Evolutionary conservation across 1,140 invertebrate genomes (phyloP).

Genomic region (Papilio helenus): DNA sequence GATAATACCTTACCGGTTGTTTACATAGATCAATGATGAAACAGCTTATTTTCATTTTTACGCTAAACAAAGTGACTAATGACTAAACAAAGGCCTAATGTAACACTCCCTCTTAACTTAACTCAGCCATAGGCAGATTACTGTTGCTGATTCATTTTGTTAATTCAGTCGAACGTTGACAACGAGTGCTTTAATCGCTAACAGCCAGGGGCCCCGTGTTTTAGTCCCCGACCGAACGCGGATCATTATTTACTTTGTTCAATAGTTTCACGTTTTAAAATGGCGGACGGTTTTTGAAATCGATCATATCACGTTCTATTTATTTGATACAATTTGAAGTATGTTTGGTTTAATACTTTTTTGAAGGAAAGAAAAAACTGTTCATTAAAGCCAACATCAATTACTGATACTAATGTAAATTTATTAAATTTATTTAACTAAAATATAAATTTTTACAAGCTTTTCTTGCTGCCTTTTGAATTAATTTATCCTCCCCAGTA

Average conservation of each 20-base stretch:
- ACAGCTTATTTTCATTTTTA: not conserved
- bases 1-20: too few species aligned
- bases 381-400: too few species aligned
- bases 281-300: not conserved
- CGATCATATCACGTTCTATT: not conserved
- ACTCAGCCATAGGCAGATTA: slow-evolving; percentile 18
- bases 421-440: too few species aligned
- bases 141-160: slow-evolving; percentile 24
- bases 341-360: not conserved
- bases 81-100: not conserved
- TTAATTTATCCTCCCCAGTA: not conserved
- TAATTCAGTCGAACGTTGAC: slow-evolving; percentile 23
- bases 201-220: slow-evolving; percentile 1
- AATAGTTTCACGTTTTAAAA: slow-evolving; percentile 2
- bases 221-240: not conserved
- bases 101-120: not conserved
- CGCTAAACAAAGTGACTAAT: not conserved
- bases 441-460: too few species aligned
- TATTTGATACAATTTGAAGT: not conserved
- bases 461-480: too few species aligned
- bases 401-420: too few species aligned
- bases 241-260: slow-evolving; percentile 15
- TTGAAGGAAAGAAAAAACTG: too few species aligned
- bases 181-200: slow-evolving; percentile 35
- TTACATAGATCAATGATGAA: not conserved